Evolutionary conservation across 2,113 vertebrate genomes (phyloP).

Genomic region (Chamaetylas fuelleborni): DNA sequence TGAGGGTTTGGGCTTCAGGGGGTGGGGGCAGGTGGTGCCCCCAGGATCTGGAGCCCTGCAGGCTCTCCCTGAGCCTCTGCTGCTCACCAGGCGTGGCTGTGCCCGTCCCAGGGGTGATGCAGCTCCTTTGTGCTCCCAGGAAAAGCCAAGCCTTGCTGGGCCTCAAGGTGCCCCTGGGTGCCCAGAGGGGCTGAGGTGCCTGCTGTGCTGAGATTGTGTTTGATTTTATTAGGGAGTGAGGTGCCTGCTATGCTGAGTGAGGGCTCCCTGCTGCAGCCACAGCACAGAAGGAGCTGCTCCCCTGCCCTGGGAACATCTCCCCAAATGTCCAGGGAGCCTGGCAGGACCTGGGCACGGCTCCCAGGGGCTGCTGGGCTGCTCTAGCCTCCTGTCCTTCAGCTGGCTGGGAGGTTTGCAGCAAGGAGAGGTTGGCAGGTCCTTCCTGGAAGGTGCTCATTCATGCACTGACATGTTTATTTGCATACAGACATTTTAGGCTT

Average conservation of each 20-base stretch:
- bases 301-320: not conserved
- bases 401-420: not conserved
- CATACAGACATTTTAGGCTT: conserved; percentile 17
- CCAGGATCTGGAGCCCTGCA: rapidly evolving
- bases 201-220: too few species aligned
- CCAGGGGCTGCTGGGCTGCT: not conserved
- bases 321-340: rapidly evolving
- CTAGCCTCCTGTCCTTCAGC: not conserved
- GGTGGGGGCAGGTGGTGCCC: not conserved
- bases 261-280: rapidly evolving
- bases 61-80: rapidly evolving
- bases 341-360: not conserved
- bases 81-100: rapidly evolving
- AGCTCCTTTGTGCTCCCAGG: rapidly evolving
- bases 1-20: not conserved
- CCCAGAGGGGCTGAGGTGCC: too few species aligned
- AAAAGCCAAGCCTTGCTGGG: not conserved
- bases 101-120: rapidly evolving
- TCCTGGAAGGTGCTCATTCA: conserved; percentile 14
- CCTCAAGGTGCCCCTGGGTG: too few species aligned
- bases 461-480: conserved; percentile 39
- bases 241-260: rapidly evolving
- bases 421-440: not conserved
- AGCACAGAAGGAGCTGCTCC: not conserved
- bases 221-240: not conserved